Evolutionary conservation across 2,797 vertebrate species (phyloP).

Genomic region (Simalia tracyae): DNA sequence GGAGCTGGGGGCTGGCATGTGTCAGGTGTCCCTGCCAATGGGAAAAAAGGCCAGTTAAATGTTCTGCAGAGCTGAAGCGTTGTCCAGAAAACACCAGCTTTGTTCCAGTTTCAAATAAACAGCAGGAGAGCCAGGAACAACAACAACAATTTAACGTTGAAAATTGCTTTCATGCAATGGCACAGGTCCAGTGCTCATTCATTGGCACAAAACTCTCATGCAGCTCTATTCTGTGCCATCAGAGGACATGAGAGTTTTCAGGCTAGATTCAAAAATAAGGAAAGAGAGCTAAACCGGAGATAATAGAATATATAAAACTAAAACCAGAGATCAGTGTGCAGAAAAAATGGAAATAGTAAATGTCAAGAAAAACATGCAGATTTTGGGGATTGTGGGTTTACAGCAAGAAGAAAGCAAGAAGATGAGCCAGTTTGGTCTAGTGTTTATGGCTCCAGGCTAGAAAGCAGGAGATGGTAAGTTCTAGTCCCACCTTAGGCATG

Average conservation of each 20-base stretch:
- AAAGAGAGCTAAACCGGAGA: background rate
- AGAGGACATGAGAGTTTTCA: background rate
- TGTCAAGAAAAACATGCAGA: too few relatives aligned
- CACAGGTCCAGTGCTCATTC: background rate
- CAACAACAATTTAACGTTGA: background rate
- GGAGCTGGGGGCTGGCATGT: background rate
- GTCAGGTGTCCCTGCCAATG: background rate
- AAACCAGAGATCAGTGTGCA: background rate
- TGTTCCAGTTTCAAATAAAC: background rate
- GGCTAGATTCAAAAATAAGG: background rate
- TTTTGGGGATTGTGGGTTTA: background rate
- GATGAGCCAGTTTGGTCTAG: too few relatives aligned
- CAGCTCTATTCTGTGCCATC: background rate
- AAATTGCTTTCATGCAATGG: background rate
- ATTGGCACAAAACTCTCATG: background rate
- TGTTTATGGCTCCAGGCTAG: too few relatives aligned
- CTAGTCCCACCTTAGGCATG: too few relatives aligned
- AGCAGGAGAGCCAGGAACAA: background rate
- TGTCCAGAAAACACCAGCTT: background rate
- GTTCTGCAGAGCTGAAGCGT: background rate
- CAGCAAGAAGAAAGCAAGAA: background rate
- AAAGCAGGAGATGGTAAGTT: too few relatives aligned
- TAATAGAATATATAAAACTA: background rate
- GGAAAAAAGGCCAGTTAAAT: background rate
- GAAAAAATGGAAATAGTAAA: background rate